Conservation (phyloP, 2,113 vertebrate species). For the Leuciscus idus region DNA sequence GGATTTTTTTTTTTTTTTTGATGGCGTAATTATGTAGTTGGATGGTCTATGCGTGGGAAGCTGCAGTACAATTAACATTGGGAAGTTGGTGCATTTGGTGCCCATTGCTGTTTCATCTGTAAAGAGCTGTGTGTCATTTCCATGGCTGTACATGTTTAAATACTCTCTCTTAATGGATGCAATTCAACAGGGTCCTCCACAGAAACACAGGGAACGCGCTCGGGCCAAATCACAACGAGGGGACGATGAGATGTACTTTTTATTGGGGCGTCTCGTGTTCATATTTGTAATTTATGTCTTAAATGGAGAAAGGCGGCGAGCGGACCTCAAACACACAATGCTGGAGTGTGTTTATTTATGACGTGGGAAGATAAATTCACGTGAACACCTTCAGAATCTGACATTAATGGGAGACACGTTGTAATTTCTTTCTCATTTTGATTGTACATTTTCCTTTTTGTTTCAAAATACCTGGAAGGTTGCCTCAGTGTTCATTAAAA, state of each 20-base stretch:
- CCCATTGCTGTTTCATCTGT: conserved; percentile 86
- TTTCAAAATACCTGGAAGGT: conserved; percentile 89
- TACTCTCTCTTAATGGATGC: conserved; percentile 83
- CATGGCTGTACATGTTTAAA: conserved; percentile 86
- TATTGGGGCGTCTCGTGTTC: conserved; percentile 79
- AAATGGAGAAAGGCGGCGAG: conserved; percentile 84
- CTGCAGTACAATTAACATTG: conserved; percentile 93
- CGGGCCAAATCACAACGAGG: conserved; percentile 76
- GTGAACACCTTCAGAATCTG: not conserved
- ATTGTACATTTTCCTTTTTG: conserved; percentile 72
- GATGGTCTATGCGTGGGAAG: conserved; percentile 89
- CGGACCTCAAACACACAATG: conserved; percentile 52
- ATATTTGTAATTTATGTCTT: conserved; percentile 87
- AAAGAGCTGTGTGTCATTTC: conserved; percentile 90
- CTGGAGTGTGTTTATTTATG: conserved; percentile 50
- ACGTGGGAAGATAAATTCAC: not conserved
- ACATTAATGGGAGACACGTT: conserved; percentile 8
- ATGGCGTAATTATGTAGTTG: conserved; percentile 92
- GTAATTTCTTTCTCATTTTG: conserved; percentile 11
- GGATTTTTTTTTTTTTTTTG: conserved; percentile 83
- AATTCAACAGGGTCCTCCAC: conserved; percentile 87
- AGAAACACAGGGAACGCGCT: conserved; percentile 83
- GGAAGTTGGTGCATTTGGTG: conserved; percentile 83
- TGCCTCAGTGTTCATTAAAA: conserved; percentile 90
- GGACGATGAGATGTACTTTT: conserved; percentile 82